A percentile compares a stretch with the other conserved stretches of the same genome.
These are phyloP conservation scores for Stenolophus ochropezus DNA, from an alignment of 2,888 invertebrate species.

Conservation along the genomic window DNA sequence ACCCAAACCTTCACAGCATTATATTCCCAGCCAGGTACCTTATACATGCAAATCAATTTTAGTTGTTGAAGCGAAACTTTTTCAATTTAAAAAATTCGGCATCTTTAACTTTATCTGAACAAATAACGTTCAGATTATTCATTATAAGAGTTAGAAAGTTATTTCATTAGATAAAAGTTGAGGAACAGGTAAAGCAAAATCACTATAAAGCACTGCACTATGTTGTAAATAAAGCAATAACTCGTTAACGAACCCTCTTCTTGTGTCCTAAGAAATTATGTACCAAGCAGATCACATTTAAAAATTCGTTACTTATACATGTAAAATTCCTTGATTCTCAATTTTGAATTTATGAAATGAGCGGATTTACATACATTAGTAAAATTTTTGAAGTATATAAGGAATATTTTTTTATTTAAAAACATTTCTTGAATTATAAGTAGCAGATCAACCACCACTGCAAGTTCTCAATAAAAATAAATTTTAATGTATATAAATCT, in stretches of 20 bases:
- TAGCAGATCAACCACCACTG: slow-evolving; percentile 45
- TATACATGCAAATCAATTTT: slow-evolving; percentile 47
- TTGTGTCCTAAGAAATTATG: slow-evolving; percentile 20
- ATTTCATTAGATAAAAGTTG: slow-evolving; percentile 46
- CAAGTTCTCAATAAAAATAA: slow-evolving; percentile 1
- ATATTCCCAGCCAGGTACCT: slow-evolving; percentile 44
- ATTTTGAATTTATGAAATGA: slow-evolving; percentile 20
- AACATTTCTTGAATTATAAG: slow-evolving; percentile 24
- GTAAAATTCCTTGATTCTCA: slow-evolving; percentile 3
- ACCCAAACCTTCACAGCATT: slow-evolving; percentile 42
- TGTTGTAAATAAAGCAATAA: slow-evolving; percentile 27
- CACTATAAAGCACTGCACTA: slow-evolving; percentile 41
- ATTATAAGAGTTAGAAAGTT: slow-evolving; percentile 49
- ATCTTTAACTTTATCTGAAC: slow-evolving; percentile 18
- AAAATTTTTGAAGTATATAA: slow-evolving; percentile 13
- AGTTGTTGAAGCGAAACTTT: slow-evolving; percentile 45
- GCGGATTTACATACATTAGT: slow-evolving; percentile 38
- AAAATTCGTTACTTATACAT: slow-evolving; percentile 23
- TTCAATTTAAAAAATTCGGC: slow-evolving; percentile 42
- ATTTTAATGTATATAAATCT: slow-evolving; percentile 42
- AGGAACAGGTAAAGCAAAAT: slow-evolving; percentile 38
- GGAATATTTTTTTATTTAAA: neutral
- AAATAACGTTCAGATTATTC: slow-evolving; percentile 20
- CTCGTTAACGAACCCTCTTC: slow-evolving; percentile 24
- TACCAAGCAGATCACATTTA: slow-evolving; percentile 28